A percentile compares a stretch with the other conserved stretches of the same genome.
phyloP scores from a whole-genome alignment of 2,797 vertebrate species.

The Enteromius radiatus region DNA sequence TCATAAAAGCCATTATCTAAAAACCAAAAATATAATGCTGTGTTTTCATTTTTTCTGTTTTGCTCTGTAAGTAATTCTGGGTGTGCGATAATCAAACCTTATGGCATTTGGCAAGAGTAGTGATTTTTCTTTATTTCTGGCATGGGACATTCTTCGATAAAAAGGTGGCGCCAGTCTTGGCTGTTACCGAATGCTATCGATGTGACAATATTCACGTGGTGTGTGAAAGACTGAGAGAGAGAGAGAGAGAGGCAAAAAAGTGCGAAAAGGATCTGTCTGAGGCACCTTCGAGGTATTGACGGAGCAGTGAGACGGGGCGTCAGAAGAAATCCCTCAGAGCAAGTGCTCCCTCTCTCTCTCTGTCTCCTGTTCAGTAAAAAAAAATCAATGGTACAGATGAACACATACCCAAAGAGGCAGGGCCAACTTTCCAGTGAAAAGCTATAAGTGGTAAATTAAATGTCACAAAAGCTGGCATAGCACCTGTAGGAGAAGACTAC shows the following conservation, averaged over 20 bases:
- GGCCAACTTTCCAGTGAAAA: constrained; percentile 51
- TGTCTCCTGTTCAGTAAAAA: constrained; percentile 51
- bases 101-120: constrained; percentile 28
- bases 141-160: constrained; percentile 43
- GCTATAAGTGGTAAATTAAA: constrained; percentile 62
- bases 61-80: not conserved
- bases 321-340: constrained; percentile 34
- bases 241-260: constrained; percentile 21
- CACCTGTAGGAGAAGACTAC: constrained; percentile 62
- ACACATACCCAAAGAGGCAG: constrained; percentile 44
- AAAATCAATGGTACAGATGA: constrained; percentile 47
- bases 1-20: constrained; percentile 36
- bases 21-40: not conserved
- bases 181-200: constrained; percentile 52
- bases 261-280: constrained; percentile 49
- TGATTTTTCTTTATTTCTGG: constrained; percentile 38
- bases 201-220: constrained; percentile 53
- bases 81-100: constrained; percentile 33
- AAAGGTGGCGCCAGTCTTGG: constrained; percentile 49
- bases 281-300: constrained; percentile 53
- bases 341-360: constrained; percentile 18
- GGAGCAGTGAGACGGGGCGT: constrained; percentile 50
- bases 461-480: constrained; percentile 55
- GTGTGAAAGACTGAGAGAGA: constrained; percentile 43
- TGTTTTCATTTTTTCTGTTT: not conserved